Percentiles rank a stretch among this genome's conserved stretches.
Evolutionary conservation across 2,113 vertebrate genomes (phyloP).

Genomic region (Dryoscopus gambensis): DNA sequence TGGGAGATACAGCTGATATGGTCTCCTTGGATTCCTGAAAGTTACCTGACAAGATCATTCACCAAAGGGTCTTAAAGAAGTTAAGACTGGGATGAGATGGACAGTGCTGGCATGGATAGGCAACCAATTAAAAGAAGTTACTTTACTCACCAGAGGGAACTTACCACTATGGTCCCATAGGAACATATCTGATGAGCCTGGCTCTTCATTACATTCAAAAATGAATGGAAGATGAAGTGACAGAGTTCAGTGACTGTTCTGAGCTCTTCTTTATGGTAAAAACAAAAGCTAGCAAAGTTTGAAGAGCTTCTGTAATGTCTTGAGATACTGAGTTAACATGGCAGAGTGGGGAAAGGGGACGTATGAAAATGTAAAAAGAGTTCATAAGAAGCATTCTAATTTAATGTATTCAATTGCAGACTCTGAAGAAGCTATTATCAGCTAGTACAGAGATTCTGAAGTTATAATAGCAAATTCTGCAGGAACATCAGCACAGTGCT

Average conservation of each 20-base stretch:
- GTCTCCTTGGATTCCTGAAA: neutral
- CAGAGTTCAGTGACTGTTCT: neutral
- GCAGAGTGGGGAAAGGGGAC: neutral
- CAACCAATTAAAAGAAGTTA: neutral
- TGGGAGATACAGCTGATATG: fast-evolving
- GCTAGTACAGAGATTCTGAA: neutral
- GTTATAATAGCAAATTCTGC: neutral
- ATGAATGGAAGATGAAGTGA: neutral
- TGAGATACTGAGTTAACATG: neutral
- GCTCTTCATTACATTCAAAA: neutral
- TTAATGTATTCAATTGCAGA: neutral
- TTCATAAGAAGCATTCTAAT: neutral
- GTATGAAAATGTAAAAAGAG: neutral
- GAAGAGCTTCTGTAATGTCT: neutral
- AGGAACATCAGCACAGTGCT: neutral
- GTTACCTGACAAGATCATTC: neutral
- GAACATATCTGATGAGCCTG: neutral
- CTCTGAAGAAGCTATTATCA: conserved; percentile 1
- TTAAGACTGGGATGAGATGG: neutral
- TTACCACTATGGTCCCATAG: neutral
- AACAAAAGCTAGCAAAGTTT: neutral
- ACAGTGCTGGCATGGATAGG: neutral
- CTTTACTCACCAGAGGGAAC: neutral
- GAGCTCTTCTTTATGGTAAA: neutral
- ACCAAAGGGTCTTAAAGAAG: neutral